phyloP scores from a whole-genome alignment of 2,797 vertebrate species.

The Siniperca obscura region DNA sequence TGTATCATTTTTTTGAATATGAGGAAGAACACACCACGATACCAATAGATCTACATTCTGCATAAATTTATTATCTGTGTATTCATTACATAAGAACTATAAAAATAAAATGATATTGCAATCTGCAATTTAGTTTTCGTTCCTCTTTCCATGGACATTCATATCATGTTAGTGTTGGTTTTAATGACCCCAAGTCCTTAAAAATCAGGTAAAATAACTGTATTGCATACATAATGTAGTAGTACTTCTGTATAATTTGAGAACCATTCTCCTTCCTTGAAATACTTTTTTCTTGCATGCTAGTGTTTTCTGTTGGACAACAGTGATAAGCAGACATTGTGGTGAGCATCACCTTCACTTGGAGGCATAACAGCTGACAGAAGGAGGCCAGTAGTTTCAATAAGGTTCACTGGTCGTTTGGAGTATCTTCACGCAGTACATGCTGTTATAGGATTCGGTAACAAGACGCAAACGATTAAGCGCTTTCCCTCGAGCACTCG shows the following conservation, averaged over 20 bases:
- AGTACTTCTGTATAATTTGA: background rate
- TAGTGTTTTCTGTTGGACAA: conserved; percentile 9
- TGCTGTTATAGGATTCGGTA: conserved; percentile 58
- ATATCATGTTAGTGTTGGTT: background rate
- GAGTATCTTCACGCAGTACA: conserved; percentile 56
- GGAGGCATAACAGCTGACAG: conserved; percentile 39
- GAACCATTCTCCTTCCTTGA: background rate
- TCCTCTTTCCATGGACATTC: background rate
- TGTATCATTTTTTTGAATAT: background rate
- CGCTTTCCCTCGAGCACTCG: conserved; percentile 62
- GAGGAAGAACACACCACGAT: background rate
- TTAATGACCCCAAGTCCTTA: background rate
- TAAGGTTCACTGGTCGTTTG: conserved; percentile 50
- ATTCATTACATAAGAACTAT: background rate
- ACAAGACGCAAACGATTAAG: conserved; percentile 69
- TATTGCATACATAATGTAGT: background rate
- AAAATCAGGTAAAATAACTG: background rate
- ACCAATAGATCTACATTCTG: background rate
- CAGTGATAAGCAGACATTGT: conserved; percentile 21
- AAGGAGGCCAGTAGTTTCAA: conserved; percentile 47
- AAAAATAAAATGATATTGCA: background rate
- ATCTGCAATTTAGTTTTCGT: background rate
- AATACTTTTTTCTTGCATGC: background rate
- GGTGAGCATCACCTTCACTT: conserved; percentile 32
- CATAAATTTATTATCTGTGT: background rate